These are phyloP conservation scores for Chascanopsetta lugubris DNA, from an alignment of 2,113 vertebrate genomes.

Conservation along the genomic window DNA sequence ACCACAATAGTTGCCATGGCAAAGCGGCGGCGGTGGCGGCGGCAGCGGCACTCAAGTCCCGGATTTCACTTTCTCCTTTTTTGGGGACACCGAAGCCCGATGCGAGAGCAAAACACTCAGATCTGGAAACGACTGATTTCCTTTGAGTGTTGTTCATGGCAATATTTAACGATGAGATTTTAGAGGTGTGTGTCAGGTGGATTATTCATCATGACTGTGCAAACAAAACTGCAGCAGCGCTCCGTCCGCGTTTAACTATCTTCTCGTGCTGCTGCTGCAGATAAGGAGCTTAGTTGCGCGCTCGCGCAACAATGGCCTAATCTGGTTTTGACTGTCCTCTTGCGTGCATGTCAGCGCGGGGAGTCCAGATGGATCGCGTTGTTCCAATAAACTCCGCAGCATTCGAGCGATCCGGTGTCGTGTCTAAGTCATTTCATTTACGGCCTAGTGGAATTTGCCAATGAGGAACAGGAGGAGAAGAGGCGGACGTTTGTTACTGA, in stretches of 20 bases:
- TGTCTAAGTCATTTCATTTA: constrained; percentile 12
- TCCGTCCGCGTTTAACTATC: neutral
- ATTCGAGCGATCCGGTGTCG: constrained; percentile 18
- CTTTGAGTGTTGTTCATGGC: too few relatives aligned
- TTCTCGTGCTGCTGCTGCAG: constrained; percentile 10
- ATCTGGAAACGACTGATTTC: constrained; percentile 3
- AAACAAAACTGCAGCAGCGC: neutral
- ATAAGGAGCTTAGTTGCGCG: constrained; percentile 21
- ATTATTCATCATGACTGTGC: neutral
- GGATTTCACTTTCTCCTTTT: constrained; percentile 13
- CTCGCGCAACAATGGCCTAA: constrained; percentile 8
- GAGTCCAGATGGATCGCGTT: constrained; percentile 15
- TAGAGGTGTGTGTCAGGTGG: neutral
- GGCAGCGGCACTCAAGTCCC: constrained; percentile 15
- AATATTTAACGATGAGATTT: too few relatives aligned
- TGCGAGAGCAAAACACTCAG: constrained; percentile 6
- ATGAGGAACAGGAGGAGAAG: neutral
- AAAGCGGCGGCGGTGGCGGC: constrained; percentile 31
- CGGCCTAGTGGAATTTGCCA: constrained; percentile 1
- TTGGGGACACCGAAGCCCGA: neutral
- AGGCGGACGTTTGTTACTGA: neutral
- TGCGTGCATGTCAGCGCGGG: constrained; percentile 11
- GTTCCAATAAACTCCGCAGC: constrained; percentile 6
- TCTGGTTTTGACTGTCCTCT: constrained; percentile 20
- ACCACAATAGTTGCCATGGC: constrained; percentile 45